phyloP scores from a whole-genome alignment of 1,140 invertebrate species.

The Trinorchestia longiramus region DNA sequence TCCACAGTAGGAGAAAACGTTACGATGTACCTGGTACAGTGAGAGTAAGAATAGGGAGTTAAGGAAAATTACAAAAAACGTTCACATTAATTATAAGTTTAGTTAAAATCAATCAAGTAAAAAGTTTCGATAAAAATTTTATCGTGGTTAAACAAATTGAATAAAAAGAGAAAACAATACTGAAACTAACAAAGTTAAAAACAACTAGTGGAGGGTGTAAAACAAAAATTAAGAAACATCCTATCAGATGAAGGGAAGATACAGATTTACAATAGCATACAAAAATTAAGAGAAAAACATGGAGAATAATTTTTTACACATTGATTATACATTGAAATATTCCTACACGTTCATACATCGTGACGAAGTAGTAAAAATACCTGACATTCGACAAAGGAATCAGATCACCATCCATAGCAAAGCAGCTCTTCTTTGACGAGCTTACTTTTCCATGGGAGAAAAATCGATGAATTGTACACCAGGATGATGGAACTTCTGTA shows the following conservation, averaged over 20 bases:
- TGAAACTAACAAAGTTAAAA: too few relatives aligned
- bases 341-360: neutral
- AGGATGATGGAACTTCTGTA: constrained; percentile 90
- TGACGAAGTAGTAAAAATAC: neutral
- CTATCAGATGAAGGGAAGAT: too few relatives aligned
- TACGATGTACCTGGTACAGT: constrained; percentile 82
- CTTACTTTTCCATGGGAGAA: constrained; percentile 93
- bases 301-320: too few relatives aligned
- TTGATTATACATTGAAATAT: too few relatives aligned
- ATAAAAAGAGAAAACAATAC: too few relatives aligned
- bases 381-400: neutral
- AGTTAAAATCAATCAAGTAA: neutral
- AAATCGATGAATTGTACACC: constrained; percentile 97
- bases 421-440: constrained; percentile 58
- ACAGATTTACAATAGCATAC: too few relatives aligned
- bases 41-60: neutral
- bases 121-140: neutral
- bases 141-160: neutral
- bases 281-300: neutral
- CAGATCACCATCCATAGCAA: neutral
- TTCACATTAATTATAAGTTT: neutral
- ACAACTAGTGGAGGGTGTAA: too few relatives aligned
- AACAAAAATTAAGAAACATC: too few relatives aligned
- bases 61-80: neutral
- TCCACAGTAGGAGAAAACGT: constrained; percentile 87